Percentiles rank a stretch among this genome's conserved stretches.
Evolutionary conservation across 1,140 invertebrate species (phyloP).

Genomic region (Drosophila pandora): DNA sequence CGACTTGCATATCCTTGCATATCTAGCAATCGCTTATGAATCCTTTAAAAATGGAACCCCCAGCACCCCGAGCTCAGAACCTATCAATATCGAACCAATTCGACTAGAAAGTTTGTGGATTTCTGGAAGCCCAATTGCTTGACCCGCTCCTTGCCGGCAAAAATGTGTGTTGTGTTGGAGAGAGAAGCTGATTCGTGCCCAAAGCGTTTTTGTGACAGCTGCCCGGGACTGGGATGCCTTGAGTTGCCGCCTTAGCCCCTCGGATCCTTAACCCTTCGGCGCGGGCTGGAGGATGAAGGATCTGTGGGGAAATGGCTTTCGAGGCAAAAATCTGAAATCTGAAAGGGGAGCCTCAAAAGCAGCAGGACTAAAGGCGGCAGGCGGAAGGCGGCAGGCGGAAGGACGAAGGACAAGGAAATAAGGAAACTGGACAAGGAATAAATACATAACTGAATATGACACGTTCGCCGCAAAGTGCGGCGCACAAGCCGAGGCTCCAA

Average conservation of each 20-base stretch:
- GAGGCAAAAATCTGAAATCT: conserved; percentile 59
- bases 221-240: not conserved
- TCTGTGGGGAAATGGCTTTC: conserved; percentile 26
- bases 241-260: no score
- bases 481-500: conserved; percentile 1
- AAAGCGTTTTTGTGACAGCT: conserved; percentile 60
- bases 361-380: not conserved
- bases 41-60: not conserved
- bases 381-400: not conserved
- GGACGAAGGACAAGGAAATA: not conserved
- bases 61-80: not conserved
- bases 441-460: conserved; percentile 81
- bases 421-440: conserved; percentile 60
- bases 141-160: conserved; percentile 18
- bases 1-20: not conserved
- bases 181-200: conserved; percentile 50
- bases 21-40: conserved; percentile 15
- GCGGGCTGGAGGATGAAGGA: not conserved
- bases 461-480: conserved; percentile 77
- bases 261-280: not conserved
- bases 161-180: conserved; percentile 9
- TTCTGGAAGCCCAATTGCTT: conserved; percentile 24
- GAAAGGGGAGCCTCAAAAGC: conserved; percentile 69
- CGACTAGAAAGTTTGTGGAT: conserved; percentile 9
- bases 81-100: conserved; percentile 22